phyloP scores from a whole-genome alignment of 2,797 vertebrate species.

The Enteromius fasciolatus region DNA sequence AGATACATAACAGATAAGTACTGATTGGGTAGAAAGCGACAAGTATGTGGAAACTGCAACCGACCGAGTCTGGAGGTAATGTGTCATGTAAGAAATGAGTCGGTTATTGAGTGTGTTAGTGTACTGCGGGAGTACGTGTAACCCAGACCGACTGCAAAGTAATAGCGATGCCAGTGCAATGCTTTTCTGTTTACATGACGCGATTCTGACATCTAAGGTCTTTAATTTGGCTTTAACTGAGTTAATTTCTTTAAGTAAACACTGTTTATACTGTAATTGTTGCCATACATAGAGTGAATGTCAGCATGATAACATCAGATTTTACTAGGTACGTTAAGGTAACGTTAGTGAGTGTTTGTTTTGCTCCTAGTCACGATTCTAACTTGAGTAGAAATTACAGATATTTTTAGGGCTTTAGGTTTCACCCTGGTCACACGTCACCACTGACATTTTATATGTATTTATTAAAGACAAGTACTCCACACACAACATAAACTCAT shows the following conservation, averaged over 20 bases:
- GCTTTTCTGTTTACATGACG: neutral
- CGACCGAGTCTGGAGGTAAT: slow-evolving; percentile 42
- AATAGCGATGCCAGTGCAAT: neutral
- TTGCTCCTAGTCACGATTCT: neutral
- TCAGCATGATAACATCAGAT: neutral
- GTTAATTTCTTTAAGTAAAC: neutral
- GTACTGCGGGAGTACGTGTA: neutral
- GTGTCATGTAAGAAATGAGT: neutral
- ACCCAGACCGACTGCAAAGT: neutral
- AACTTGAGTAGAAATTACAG: neutral
- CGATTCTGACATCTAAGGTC: neutral
- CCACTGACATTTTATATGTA: neutral
- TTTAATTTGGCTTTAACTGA: neutral
- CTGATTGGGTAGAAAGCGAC: neutral
- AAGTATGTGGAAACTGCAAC: slow-evolving; percentile 41
- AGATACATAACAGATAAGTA: neutral
- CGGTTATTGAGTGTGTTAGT: neutral
- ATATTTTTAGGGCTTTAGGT: neutral
- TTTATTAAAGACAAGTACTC: neutral
- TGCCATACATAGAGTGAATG: neutral
- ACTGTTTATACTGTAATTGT: neutral
- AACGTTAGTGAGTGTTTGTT: neutral
- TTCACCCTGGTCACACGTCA: neutral
- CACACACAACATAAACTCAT: neutral
- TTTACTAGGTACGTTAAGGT: neutral